Percentiles rank a stretch among this genome's conserved stretches.
phyloP scores from a whole-genome alignment of 2,113 vertebrate species.

The Mandrillus leucophaeus region DNA sequence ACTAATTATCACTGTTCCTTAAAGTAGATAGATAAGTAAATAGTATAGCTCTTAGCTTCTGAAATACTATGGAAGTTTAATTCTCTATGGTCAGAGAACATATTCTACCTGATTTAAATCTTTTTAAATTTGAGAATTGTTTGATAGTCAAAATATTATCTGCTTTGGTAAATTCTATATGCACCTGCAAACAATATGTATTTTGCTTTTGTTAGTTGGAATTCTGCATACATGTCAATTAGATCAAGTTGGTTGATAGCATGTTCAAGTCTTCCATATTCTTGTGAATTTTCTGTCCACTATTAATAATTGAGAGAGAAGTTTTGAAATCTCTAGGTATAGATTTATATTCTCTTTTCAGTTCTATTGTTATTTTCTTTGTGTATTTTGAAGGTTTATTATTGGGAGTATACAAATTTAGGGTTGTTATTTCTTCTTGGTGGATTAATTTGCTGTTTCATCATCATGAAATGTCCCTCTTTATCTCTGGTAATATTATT shows the following conservation, averaged over 20 bases:
- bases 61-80: neutral
- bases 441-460: neutral
- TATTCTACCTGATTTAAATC: no score
- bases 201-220: neutral
- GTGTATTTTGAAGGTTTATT: neutral
- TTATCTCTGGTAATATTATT: accelerated
- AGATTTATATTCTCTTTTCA: neutral
- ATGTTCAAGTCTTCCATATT: neutral
- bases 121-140: neutral
- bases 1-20: neutral
- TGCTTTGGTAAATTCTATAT: neutral
- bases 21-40: neutral
- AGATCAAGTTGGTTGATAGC: neutral
- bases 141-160: neutral
- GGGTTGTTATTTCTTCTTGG: neutral
- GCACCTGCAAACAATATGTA: neutral
- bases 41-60: neutral
- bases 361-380: neutral
- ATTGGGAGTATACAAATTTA: neutral
- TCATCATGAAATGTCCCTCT: neutral
- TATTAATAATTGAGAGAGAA: neutral
- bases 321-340: neutral
- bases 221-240: neutral
- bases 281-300: neutral
- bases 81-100: neutral